Conservation (phyloP, 2,113 vertebrate genomes). For the Natator depressus region DNA sequence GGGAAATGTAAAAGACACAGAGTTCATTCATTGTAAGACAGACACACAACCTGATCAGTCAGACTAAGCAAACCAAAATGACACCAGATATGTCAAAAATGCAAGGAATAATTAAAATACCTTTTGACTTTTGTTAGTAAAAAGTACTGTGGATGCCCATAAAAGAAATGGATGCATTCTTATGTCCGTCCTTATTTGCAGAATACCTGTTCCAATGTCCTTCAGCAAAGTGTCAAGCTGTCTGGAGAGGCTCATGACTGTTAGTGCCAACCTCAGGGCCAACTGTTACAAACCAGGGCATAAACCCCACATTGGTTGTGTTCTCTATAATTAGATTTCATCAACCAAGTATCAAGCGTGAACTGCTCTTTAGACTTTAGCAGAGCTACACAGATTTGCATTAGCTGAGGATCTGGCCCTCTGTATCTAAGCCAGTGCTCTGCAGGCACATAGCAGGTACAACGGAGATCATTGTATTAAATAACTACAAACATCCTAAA, state of each 20-base stretch:
- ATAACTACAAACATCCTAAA: background rate
- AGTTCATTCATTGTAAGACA: background rate
- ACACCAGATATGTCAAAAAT: background rate
- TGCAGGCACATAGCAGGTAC: background rate
- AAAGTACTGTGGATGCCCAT: background rate
- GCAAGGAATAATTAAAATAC: background rate
- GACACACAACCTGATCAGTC: background rate
- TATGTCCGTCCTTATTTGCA: background rate
- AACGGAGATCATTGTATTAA: background rate
- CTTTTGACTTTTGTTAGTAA: background rate
- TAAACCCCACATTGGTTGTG: background rate
- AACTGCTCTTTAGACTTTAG: background rate
- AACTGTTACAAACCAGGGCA: background rate
- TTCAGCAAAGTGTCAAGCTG: background rate
- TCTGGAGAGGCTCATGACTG: background rate
- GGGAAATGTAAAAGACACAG: background rate
- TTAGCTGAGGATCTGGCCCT: background rate
- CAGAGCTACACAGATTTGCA: background rate
- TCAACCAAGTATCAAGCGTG: background rate
- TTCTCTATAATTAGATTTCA: background rate
- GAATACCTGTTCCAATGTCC: background rate
- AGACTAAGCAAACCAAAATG: background rate
- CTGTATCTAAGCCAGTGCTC: background rate
- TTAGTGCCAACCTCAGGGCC: background rate
- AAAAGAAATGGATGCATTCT: background rate